A percentile compares a stretch with the other conserved stretches of the same genome.
These are phyloP conservation scores for Channa striata DNA, from an alignment of 2,797 vertebrate species.

Conservation along the genomic window DNA sequence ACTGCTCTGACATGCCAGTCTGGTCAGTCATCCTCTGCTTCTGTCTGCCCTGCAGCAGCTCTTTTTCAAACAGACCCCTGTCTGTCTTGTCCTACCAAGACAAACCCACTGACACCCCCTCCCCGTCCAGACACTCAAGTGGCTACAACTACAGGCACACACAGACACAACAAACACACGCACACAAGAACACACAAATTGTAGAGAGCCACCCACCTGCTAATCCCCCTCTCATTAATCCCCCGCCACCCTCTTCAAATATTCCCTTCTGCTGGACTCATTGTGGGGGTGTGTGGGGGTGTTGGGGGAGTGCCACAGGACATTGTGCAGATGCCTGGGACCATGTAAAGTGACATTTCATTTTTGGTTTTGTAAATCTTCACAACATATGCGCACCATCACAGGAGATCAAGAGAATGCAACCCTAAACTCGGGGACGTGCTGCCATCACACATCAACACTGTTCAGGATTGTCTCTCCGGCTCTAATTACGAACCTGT, in stretches of 20 bases:
- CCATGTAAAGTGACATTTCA: constrained; percentile 39
- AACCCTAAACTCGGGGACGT: background rate
- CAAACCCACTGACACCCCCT: constrained; percentile 46
- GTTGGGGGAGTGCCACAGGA: constrained; percentile 24
- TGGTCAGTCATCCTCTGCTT: constrained; percentile 49
- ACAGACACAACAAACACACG: constrained; percentile 1
- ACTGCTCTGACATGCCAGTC: constrained; percentile 47
- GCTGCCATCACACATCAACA: background rate
- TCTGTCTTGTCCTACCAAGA: constrained; percentile 33
- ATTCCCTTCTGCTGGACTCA: constrained; percentile 73
- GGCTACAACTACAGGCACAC: constrained; percentile 44
- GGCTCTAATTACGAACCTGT: constrained; percentile 12
- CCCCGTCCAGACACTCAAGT: constrained; percentile 63
- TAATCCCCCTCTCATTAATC: constrained; percentile 97
- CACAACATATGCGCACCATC: constrained; percentile 18
- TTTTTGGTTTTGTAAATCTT: constrained; percentile 20
- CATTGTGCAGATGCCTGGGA: constrained; percentile 30
- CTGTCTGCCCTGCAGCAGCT: constrained; percentile 45
- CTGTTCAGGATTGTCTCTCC: background rate
- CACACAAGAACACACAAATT: constrained; percentile 5
- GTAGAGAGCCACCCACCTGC: constrained; percentile 77
- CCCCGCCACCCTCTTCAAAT: constrained; percentile 87
- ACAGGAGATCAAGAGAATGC: background rate
- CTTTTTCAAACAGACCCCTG: constrained; percentile 45
- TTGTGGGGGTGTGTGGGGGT: constrained; percentile 33